A percentile compares a stretch with the other conserved stretches of the same genome.
Conservation (phyloP, 2,888 invertebrate genomes). For the Cephus pulcher region DNA sequence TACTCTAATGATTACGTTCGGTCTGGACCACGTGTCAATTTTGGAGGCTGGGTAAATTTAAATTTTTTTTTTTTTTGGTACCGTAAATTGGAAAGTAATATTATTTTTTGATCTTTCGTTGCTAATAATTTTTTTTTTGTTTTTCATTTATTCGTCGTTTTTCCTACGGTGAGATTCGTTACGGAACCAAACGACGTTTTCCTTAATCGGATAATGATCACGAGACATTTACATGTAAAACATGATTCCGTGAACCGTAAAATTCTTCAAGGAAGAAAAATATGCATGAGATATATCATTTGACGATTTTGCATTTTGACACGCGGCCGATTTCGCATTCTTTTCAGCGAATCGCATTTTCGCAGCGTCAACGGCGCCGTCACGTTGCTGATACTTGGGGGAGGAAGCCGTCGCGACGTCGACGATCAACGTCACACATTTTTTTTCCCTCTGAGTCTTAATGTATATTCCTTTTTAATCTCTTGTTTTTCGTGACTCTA, state of each 20-base stretch:
- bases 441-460: not conserved
- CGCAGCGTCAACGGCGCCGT: not conserved
- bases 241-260: not conserved
- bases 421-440: not conserved
- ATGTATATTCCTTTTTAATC: not conserved
- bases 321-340: not conserved
- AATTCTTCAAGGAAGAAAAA: not conserved
- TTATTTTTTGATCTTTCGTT: too few relatives aligned
- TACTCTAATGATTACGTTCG: not conserved
- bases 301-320: not conserved
- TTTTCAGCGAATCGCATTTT: not conserved
- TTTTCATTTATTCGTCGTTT: not conserved
- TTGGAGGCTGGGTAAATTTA: not conserved
- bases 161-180: not conserved
- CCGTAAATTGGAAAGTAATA: too few relatives aligned
- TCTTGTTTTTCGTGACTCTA: not conserved
- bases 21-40: not conserved
- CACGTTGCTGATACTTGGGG: not conserved
- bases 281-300: not conserved
- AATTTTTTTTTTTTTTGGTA: too few relatives aligned
- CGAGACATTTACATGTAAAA: not conserved
- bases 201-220: not conserved
- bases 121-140: too few relatives aligned
- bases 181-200: not conserved
- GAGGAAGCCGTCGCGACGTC: not conserved